phyloP scores from a whole-genome alignment of 2,113 vertebrate species.

The Marcusenius ussheri region DNA sequence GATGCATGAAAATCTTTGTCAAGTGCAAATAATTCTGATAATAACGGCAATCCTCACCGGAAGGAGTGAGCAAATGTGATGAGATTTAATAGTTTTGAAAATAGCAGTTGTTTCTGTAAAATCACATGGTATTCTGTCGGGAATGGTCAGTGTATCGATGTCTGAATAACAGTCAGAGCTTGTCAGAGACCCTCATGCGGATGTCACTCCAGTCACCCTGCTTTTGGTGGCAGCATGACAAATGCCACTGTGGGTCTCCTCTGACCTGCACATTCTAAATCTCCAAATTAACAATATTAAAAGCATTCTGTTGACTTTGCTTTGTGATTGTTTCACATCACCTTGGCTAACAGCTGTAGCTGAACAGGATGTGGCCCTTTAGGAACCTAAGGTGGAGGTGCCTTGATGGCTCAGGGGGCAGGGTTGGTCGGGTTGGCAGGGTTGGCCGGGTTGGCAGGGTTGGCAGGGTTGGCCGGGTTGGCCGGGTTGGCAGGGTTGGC shows the following conservation, averaged over 20 bases:
- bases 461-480: no score
- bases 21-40: neutral
- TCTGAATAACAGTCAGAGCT: neutral
- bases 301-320: neutral
- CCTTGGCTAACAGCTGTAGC: neutral
- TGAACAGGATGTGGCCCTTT: neutral
- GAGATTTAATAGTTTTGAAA: neutral
- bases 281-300: neutral
- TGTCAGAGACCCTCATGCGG: neutral
- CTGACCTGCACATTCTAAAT: neutral
- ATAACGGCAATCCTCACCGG: neutral
- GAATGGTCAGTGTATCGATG: neutral
- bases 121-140: neutral
- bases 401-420: neutral
- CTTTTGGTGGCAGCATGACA: neutral
- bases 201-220: neutral
- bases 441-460: no score
- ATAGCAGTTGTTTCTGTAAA: neutral
- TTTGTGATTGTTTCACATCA: neutral
- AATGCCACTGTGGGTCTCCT: neutral
- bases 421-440: no score
- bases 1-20: neutral
- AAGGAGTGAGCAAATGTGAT: neutral
- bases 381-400: neutral
- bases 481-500: no score